Evolutionary conservation across 1,140 invertebrate species (phyloP), one percentile per base, ranked within the genome.

Genomic region (Brachionus paranguensis): DNA sequence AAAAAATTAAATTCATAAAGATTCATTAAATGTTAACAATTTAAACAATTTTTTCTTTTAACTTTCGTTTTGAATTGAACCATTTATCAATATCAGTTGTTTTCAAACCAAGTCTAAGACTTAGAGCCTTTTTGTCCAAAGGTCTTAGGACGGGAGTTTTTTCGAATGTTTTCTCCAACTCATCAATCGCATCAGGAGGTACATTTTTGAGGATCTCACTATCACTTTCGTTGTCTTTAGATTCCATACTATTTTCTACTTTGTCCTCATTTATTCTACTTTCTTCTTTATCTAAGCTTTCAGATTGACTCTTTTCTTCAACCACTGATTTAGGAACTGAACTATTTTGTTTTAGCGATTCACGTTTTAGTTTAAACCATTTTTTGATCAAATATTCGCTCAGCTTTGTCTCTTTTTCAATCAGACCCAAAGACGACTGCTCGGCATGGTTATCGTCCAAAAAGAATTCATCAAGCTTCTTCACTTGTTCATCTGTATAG

Each of bases 1-100:
- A 60, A 60, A 55, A n/a, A 55, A 24, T 3, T n/a, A 7, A 55
- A 24, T 60, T 60, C 20, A 20, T 60, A 20, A 60, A 60, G 53
- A 60, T 60, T 60, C n/a, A 60, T 60, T 60, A 60, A 60, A 60
- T 60, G 53, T 11, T 60, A 60, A 60, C 53, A 60, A 60, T 60
- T 60, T 60, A 20, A 60, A 60, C 53, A 60, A 20, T 20, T 60
- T 70, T 41, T 37, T 70, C 11, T 70, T 70, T 70, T n/a, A n/a
- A 17, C 50, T 76, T 76, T 64, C 78, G 50, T 37, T 47, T 81
- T 27, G 60, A 81, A 81, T 81, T 64, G 17, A 81, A 81, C 78
- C 78, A 81, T 45, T 24, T 60, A 33, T 81, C 78, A 6, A 81
- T 64, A 10, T 81, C 53, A 24, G 12, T 45, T 29, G 50, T 60